Evolutionary conservation across 1,140 invertebrate genomes (phyloP), one percentile per base, ranked within the genome.

Genomic region (Mactra quadrangularis): DNA sequence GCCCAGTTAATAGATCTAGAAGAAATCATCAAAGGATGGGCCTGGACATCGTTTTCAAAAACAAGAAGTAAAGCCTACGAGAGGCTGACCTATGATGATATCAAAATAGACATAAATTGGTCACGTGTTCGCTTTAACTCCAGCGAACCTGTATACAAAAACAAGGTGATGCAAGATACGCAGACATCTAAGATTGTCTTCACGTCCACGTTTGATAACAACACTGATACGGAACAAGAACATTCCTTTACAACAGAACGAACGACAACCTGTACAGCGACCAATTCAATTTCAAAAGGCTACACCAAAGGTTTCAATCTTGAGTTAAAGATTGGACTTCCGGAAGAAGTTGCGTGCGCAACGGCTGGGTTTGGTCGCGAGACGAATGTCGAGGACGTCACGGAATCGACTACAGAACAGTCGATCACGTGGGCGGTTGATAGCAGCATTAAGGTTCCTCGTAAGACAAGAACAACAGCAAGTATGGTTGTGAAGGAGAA

Each of bases 161-260:
- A 91, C 27, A 62, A 79, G 38, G 53, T 35, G 6, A 88, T 87
- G 85, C 68, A 82, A 9, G 87, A 88, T 9, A 78, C 85, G 27
- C 90, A 89, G 0, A 87, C 86, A 13, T 85, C 84, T 11, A 87
- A 91, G 50, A 78, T 93, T 22, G 87, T 93, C 7, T 94, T 94
- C 85, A 92, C 92, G 64, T 94, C 94, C 7, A 90, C 92, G 31
- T 94, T 94, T 89, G 91, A 91, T 9, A 94, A 94, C 85, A 91
- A 90, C 64, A 94, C 94, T 11, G 88, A 93, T 22, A 70, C 87
- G 31, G 88, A 91, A 17, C 94, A 94, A 79, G 92, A 94, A 33
- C 94, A 94, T 87, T 94, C 93, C 7, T 93, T 94, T 82, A 92
- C 93, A 76, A 94, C 94, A 13, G 93, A 94, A 74, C 76, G 94